Evolutionary conservation across 2,797 vertebrate genomes (phyloP).

Genomic region (Chelon auratus): DNA sequence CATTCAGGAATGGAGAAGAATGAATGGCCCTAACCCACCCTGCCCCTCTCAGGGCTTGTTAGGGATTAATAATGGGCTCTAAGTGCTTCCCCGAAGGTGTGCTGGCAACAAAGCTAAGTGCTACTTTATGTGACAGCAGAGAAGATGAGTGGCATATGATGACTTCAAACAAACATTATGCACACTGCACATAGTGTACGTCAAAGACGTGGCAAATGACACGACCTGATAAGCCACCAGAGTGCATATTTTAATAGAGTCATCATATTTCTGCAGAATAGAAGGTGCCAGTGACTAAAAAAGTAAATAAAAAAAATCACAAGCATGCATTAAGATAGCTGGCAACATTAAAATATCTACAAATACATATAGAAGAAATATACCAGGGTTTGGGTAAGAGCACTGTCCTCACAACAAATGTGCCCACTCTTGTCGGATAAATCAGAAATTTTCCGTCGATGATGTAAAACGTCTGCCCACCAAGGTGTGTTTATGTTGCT

Average conservation of each 20-base stretch:
- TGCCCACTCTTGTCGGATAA: conserved; percentile 33
- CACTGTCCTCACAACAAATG: conserved; percentile 18
- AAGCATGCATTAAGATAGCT: conserved; percentile 14
- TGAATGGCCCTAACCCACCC: conserved; percentile 17
- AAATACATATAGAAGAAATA: conserved; percentile 26
- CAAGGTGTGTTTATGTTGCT: conserved; percentile 14
- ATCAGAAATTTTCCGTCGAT: conserved; percentile 2
- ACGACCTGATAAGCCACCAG: background rate
- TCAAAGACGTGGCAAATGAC: background rate
- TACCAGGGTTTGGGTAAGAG: conserved; percentile 11
- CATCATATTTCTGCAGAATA: background rate
- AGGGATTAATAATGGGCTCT: conserved; percentile 73
- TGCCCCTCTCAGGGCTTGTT: conserved; percentile 54
- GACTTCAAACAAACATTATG: conserved; percentile 13
- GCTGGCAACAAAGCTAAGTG: conserved; percentile 60
- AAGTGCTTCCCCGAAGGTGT: conserved; percentile 64
- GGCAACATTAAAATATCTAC: conserved; percentile 19
- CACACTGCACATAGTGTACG: background rate
- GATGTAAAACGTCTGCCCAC: conserved; percentile 31
- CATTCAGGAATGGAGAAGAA: conserved; percentile 39
- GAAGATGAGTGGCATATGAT: conserved; percentile 29
- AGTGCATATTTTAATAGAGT: background rate
- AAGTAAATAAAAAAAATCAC: background rate
- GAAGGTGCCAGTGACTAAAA: background rate
- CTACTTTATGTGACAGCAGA: conserved; percentile 62